Evolutionary conservation across 2,888 invertebrate species (phyloP).

Genomic region (Liopterus haemorrhoidalis): DNA sequence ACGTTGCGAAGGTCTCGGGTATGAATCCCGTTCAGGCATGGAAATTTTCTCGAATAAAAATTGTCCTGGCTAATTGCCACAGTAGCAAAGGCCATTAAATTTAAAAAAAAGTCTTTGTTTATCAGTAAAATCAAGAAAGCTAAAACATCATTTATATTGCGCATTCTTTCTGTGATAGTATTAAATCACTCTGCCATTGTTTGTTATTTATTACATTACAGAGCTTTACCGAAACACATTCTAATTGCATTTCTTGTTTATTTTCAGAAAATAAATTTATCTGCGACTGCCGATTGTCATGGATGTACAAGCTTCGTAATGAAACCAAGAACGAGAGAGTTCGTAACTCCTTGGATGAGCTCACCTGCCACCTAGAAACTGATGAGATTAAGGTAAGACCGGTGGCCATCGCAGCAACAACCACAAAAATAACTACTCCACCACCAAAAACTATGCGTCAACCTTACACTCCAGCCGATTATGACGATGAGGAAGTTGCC

Average conservation of each 20-base stretch:
- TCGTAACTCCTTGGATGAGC: constrained; percentile 61
- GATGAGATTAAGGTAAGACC: constrained; percentile 22
- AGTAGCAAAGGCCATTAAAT: no score
- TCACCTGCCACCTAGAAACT: constrained; percentile 62
- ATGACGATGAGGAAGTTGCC: constrained; percentile 29
- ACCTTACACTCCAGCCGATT: constrained; percentile 18
- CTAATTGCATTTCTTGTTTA: constrained; percentile 37
- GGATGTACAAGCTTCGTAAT: constrained; percentile 70
- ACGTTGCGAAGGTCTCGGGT: no score
- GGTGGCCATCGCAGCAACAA: constrained; percentile 20
- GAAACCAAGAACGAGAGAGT: constrained; percentile 68
- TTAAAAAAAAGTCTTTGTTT: no score
- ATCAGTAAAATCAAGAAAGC: no score
- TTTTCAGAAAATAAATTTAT: constrained; percentile 74
- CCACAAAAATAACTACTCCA: constrained; percentile 20
- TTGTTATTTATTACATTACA: background rate
- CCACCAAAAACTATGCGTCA: constrained; percentile 15
- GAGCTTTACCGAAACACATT: constrained; percentile 11
- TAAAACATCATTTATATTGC: no score
- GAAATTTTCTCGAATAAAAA: no score
- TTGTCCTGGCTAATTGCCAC: no score
- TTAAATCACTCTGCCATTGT: no score
- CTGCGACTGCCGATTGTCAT: constrained; percentile 76
- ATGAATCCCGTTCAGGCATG: no score
- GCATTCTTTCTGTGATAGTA: no score